A percentile compares a stretch with the other conserved stretches of the same genome.
Evolutionary conservation across 2,113 vertebrate genomes (phyloP).

Genomic region (Nyctereutes procyonoides): DNA sequence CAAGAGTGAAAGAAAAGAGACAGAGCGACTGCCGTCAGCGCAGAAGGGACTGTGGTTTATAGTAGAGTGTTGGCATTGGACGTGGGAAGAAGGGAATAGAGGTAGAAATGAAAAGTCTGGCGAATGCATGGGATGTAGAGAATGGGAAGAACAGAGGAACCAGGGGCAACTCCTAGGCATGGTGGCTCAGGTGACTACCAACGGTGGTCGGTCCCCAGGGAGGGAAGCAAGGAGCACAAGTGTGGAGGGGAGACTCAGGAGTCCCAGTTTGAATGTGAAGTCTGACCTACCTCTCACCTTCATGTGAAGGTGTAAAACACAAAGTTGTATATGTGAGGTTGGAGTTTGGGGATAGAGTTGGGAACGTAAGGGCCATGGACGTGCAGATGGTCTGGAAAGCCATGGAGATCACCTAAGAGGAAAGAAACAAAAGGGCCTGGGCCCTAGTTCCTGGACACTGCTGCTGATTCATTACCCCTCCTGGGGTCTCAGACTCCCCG

Average conservation of each 20-base stretch:
- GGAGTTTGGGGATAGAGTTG: not conserved
- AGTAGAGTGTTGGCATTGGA: not conserved
- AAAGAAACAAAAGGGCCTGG: not conserved
- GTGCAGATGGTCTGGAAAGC: not conserved
- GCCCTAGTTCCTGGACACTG: accelerated
- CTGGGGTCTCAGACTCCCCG: not conserved
- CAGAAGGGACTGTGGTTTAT: not conserved
- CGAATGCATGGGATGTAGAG: not conserved
- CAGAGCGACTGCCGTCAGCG: not conserved
- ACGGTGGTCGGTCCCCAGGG: not conserved
- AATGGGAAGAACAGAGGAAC: not conserved
- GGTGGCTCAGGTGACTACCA: not conserved
- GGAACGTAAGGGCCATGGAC: accelerated
- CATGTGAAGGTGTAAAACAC: not conserved
- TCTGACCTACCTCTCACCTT: not conserved
- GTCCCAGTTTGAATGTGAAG: not conserved
- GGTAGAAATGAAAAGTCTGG: not conserved
- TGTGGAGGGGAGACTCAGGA: not conserved
- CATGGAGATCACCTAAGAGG: not conserved
- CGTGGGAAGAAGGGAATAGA: not conserved
- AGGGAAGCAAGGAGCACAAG: not conserved
- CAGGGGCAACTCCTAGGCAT: not conserved
- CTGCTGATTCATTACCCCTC: not conserved
- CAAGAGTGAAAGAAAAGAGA: not conserved
- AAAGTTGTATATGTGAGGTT: not conserved